Conservation (phyloP, 2,888 invertebrate species). For the Melolontha melolontha region DNA sequence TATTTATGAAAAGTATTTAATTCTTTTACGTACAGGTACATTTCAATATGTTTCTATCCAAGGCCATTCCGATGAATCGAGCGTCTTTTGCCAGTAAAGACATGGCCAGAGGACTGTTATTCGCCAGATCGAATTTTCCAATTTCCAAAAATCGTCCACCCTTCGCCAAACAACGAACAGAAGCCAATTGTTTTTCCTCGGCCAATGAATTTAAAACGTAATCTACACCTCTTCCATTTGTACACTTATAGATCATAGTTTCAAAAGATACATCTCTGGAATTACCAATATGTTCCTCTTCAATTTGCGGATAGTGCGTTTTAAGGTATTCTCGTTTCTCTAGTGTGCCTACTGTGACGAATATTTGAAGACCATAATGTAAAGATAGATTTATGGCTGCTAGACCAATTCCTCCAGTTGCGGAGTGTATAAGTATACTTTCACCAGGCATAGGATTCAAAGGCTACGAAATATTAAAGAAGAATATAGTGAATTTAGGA, state of each 20-base stretch:
- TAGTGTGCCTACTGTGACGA: slow-evolving; percentile 87
- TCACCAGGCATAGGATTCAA: slow-evolving; percentile 47
- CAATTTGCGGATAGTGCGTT: slow-evolving; percentile 77
- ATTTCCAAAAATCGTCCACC: slow-evolving; percentile 84
- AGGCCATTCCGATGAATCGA: slow-evolving; percentile 79
- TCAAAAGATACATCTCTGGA: slow-evolving; percentile 91
- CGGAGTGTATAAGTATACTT: slow-evolving; percentile 68
- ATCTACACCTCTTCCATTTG: slow-evolving; percentile 90
- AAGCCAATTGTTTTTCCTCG: slow-evolving; percentile 87
- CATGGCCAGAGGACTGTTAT: slow-evolving; percentile 74
- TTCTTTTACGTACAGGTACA: no score
- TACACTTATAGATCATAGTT: slow-evolving; percentile 82
- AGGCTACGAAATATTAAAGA: slow-evolving; percentile 6
- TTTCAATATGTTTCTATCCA: slow-evolving; percentile 67
- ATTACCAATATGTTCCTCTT: slow-evolving; percentile 83
- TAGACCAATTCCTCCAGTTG: slow-evolving; percentile 79
- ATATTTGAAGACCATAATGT: slow-evolving; percentile 76
- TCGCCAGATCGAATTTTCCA: slow-evolving; percentile 83
- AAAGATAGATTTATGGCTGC: slow-evolving; percentile 79
- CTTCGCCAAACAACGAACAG: slow-evolving; percentile 70
- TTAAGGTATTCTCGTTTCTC: slow-evolving; percentile 88
- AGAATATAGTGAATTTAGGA: slow-evolving; percentile 8
- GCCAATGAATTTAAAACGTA: slow-evolving; percentile 90
- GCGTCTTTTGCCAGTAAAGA: slow-evolving; percentile 64
- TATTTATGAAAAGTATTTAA: slow-evolving; percentile 8